Evolutionary conservation across 2,113 vertebrate species (phyloP), one percentile per base, ranked within the genome.

Genomic region (Nothocercus nigrocapillus): DNA sequence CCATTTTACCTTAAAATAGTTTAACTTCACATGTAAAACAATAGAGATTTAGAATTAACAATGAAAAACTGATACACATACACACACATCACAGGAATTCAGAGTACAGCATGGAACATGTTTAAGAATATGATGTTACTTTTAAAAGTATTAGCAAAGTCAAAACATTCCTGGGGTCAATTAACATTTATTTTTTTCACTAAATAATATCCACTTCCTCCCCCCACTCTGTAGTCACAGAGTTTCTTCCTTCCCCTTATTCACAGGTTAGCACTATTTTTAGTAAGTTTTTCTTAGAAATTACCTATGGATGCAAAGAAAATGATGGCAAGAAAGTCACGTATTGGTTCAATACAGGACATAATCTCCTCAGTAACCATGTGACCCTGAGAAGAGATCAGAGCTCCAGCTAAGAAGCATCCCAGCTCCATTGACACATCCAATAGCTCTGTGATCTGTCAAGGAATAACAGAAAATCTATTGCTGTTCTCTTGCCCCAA

Each of bases 231-330:
- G 21, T 2, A 89, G 34, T 47, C 34, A 54, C 1, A 1, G 5
- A 5, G 28, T 70, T 34, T 34, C n/a, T 30, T 19, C 54, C 22
- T 78, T 42, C 79, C 19, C 25, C 38, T 13, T 27, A 45, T 82
- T 45, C 58, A 19, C 32, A 85, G 34, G 27, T 85, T 54, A 82
- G 68, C 5, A 40, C 2, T 85, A 27, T n/a, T 70, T 90, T 82
- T 56, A 93, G 9, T 36, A 87, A 47, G 7, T 66, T 91, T 69
- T 69, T 89, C 49, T 74, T 62, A 72, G 19, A 66, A 69, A 95
- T 98, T 97, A 99, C 99, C 99, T 96, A 99, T 99, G 38, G 99
- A 99, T 13, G 99, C 98, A 79, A 99, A 99, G 98, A 99, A 99
- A 96, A 99, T 98, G 96, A 99, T 99, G 84, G 99, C 98, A 90